Evolutionary conservation across 2,888 invertebrate species (phyloP).

Genomic region (Romanomermis culicivorax): DNA sequence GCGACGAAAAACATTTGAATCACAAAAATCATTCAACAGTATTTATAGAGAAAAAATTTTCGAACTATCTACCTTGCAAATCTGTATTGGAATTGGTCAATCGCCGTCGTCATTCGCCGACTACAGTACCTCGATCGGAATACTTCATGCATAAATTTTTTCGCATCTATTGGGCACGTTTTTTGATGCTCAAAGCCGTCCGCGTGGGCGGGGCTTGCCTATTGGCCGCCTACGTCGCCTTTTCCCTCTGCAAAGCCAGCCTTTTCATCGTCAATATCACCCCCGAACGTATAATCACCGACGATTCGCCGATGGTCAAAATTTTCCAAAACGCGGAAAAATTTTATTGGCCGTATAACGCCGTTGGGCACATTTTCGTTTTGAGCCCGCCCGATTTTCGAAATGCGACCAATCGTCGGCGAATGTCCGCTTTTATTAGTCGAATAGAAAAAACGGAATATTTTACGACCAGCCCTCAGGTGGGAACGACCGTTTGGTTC

Average conservation of each 20-base stretch:
- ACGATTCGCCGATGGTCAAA: background rate
- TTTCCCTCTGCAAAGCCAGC: background rate
- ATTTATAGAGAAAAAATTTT: too few species aligned
- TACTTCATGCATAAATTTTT: background rate
- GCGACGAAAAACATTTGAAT: constrained; percentile 16
- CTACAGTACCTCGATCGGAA: background rate
- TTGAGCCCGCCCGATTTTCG: background rate
- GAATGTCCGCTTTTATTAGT: background rate
- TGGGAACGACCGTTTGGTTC: background rate
- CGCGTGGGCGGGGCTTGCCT: too few species aligned
- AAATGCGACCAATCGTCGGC: background rate
- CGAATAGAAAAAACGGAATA: background rate
- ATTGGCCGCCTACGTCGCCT: background rate
- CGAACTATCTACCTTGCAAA: background rate
- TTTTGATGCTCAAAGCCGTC: background rate
- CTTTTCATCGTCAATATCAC: background rate
- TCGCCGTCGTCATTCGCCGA: background rate
- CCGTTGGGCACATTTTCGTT: background rate
- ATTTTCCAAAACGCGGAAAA: background rate
- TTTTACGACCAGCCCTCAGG: background rate
- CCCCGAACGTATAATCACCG: background rate
- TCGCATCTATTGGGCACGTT: background rate
- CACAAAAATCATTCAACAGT: background rate
- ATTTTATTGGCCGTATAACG: background rate
- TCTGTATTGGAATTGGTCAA: background rate